These are phyloP conservation scores for Pachymerium ferrugineum DNA, from an alignment of 2,888 invertebrate species.

Conservation along the genomic window DNA sequence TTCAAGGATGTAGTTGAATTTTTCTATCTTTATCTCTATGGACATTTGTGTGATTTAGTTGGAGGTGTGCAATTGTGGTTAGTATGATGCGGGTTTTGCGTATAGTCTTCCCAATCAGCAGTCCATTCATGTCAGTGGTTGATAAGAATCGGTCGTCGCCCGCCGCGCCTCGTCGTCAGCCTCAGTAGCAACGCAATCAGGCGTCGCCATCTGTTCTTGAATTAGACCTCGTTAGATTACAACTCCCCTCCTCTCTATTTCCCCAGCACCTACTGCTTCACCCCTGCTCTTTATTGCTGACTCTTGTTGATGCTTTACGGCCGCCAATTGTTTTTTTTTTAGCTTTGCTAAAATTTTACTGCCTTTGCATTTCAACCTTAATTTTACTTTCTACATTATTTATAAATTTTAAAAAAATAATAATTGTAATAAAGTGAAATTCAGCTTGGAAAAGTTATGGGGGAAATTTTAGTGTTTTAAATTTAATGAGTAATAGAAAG, in stretches of 20 bases:
- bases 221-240: slow-evolving; percentile 28
- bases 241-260: slow-evolving; percentile 10
- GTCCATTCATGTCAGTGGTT: slow-evolving; percentile 27
- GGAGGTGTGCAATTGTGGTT: background rate
- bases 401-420: too few relatives aligned
- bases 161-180: slow-evolving; percentile 29
- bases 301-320: background rate
- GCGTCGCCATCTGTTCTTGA: slow-evolving; percentile 28
- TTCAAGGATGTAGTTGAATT: background rate
- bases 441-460: too few relatives aligned
- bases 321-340: background rate
- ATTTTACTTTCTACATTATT: background rate
- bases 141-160: slow-evolving; percentile 22
- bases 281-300: background rate
- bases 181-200: slow-evolving; percentile 24
- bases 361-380: background rate
- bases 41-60: background rate
- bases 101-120: slow-evolving; percentile 22
- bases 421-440: too few relatives aligned
- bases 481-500: too few relatives aligned
- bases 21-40: background rate
- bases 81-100: slow-evolving; percentile 1
- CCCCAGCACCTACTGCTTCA: background rate
- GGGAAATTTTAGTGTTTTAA: too few relatives aligned
- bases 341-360: background rate